Conservation (phyloP, 1,140 invertebrate species). For the Psix sp. region DNA sequence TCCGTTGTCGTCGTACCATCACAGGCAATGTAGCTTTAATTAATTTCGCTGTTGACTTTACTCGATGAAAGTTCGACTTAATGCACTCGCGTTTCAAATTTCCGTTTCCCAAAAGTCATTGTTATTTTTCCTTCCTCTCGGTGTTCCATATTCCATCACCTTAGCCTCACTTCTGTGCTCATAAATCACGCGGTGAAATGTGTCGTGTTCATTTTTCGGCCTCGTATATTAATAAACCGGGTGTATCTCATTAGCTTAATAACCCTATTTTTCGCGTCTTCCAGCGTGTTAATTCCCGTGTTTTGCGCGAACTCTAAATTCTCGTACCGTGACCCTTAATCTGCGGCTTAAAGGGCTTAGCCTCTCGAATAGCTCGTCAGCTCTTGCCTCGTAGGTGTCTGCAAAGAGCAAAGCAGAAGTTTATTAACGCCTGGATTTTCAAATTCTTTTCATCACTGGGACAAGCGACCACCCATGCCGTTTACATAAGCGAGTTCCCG, state of each 20-base stretch:
- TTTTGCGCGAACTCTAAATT: constrained; percentile 73
- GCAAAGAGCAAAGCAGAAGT: constrained; percentile 71
- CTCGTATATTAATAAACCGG: constrained; percentile 42
- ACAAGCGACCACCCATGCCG: constrained; percentile 71
- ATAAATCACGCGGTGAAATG: constrained; percentile 11
- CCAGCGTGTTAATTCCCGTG: constrained; percentile 47
- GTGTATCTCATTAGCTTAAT: constrained; percentile 54
- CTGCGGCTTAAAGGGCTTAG: constrained; percentile 75
- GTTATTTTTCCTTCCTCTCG: not conserved
- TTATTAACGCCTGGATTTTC: constrained; percentile 77
- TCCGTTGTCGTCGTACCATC: constrained; percentile 17
- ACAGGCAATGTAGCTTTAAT: constrained; percentile 7
- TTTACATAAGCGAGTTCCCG: constrained; percentile 78
- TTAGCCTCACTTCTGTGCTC: too few relatives aligned
- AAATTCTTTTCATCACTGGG: constrained; percentile 77
- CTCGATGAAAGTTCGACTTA: too few relatives aligned
- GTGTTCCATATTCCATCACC: too few relatives aligned
- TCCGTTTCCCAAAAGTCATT: not conserved
- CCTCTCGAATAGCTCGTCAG: constrained; percentile 76
- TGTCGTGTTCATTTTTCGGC: constrained; percentile 32
- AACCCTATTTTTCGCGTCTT: constrained; percentile 48
- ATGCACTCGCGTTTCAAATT: too few relatives aligned
- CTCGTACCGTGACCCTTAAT: constrained; percentile 73
- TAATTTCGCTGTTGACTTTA: constrained; percentile 26
- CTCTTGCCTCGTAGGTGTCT: constrained; percentile 62